These are phyloP conservation scores for Bambusicola thoracicus DNA, from an alignment of 2,113 vertebrate genomes.

Conservation along the genomic window DNA sequence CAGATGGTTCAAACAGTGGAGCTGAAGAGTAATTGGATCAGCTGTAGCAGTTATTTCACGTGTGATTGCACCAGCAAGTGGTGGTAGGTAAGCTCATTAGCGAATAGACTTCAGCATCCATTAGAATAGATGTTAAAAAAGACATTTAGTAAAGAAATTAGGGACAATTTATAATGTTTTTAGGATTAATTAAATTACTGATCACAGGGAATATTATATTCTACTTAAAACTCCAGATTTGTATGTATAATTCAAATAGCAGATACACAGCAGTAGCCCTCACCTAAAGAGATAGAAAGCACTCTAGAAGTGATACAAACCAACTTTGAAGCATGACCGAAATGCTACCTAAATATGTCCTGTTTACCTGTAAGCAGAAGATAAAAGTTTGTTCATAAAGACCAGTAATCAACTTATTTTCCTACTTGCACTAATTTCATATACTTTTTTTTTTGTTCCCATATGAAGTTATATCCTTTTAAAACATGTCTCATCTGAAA, in stretches of 20 bases:
- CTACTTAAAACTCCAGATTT: background rate
- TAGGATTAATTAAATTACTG: background rate
- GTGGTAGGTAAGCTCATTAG: background rate
- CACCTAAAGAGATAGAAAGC: background rate
- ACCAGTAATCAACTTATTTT: background rate
- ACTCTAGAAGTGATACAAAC: background rate
- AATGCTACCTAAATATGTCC: background rate
- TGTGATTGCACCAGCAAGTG: background rate
- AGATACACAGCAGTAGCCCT: background rate
- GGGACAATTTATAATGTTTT: background rate
- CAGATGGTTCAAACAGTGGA: background rate
- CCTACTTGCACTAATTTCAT: background rate
- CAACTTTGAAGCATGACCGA: background rate
- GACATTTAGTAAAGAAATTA: background rate
- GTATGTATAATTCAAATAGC: background rate
- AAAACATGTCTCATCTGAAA: background rate
- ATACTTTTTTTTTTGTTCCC: background rate
- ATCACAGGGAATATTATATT: background rate
- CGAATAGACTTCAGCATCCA: background rate
- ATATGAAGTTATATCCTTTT: background rate
- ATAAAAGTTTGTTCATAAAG: background rate
- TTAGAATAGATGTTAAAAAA: background rate
- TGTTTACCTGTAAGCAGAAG: background rate
- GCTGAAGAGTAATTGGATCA: background rate
- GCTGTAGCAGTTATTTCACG: background rate